Percentiles rank a stretch among this genome's conserved stretches.
Evolutionary conservation across 2,888 invertebrate species (phyloP).

Genomic region (Electrophaes corylata): DNA sequence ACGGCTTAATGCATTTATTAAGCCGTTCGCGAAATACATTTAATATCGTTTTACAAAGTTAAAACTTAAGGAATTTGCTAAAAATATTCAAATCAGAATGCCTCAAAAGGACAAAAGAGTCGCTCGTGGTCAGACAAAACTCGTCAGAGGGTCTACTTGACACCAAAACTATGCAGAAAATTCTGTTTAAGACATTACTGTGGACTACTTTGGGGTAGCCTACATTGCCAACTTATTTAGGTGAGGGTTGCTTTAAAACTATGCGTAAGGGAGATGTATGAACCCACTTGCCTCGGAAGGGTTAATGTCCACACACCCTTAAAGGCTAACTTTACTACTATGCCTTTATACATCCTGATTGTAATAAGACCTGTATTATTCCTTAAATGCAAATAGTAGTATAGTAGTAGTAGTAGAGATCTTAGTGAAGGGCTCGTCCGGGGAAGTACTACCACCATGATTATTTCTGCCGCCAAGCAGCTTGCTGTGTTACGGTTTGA

Average conservation of each 20-base stretch:
- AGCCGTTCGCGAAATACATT: too few relatives aligned
- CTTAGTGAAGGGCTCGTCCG: too few relatives aligned
- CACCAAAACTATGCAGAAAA: conserved; percentile 48
- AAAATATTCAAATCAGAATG: conserved; percentile 30
- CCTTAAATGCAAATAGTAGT: too few relatives aligned
- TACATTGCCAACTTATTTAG: conserved; percentile 34
- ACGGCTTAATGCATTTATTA: too few relatives aligned
- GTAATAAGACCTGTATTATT: too few relatives aligned
- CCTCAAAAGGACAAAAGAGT: neutral
- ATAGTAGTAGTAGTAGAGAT: too few relatives aligned
- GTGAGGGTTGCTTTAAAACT: conserved; percentile 33
- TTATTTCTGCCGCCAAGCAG: too few relatives aligned
- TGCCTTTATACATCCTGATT: too few relatives aligned
- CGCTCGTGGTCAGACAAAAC: conserved; percentile 8
- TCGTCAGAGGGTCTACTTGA: conserved; percentile 1
- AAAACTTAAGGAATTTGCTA: too few relatives aligned
- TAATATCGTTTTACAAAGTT: too few relatives aligned
- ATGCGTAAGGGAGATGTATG: conserved; percentile 33
- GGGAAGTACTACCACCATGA: too few relatives aligned
- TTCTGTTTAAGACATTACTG: conserved; percentile 45
- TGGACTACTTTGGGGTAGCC: conserved; percentile 31
- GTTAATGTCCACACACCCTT: conserved; percentile 6
- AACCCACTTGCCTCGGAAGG: conserved; percentile 22
- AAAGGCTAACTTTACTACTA: neutral
- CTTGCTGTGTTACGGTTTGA: too few relatives aligned